phyloP scores from a whole-genome alignment of 1,140 invertebrate species.

The Brachystomella parvula region DNA sequence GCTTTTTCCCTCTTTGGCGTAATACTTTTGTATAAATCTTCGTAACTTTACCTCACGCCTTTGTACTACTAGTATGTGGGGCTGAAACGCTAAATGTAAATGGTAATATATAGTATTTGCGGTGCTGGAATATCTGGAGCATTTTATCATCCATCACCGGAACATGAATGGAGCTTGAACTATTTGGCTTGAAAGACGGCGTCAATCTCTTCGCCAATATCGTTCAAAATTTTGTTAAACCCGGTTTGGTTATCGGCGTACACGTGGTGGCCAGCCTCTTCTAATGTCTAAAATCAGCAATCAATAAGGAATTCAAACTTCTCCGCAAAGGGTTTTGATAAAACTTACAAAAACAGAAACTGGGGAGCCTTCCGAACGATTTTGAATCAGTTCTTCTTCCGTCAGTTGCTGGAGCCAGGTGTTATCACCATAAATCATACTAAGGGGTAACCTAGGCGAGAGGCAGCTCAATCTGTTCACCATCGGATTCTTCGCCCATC shows the following conservation, averaged over 20 bases:
- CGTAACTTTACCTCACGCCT: too few relatives aligned
- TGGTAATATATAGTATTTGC: too few relatives aligned
- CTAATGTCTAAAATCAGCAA: not conserved
- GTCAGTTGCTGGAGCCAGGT: slow-evolving; percentile 7
- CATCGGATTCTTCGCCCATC: slow-evolving; percentile 93
- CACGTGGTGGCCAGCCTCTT: slow-evolving; percentile 1
- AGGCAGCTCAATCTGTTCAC: not conserved
- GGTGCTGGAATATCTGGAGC: too few relatives aligned
- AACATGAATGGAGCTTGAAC: too few relatives aligned
- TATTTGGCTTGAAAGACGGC: too few relatives aligned
- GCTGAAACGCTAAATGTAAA: too few relatives aligned
- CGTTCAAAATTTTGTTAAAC: slow-evolving; percentile 6
- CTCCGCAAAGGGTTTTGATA: not conserved
- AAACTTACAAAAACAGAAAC: not conserved
- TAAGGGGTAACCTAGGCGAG: not conserved
- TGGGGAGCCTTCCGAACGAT: not conserved
- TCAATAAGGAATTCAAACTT: not conserved
- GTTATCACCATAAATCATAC: not conserved
- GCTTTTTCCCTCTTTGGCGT: too few relatives aligned
- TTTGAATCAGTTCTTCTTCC: not conserved
- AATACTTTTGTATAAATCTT: too few relatives aligned
- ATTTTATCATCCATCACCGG: too few relatives aligned
- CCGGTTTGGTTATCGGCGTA: not conserved
- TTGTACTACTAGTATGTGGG: too few relatives aligned
- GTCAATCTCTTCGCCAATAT: not conserved